phyloP scores from a whole-genome alignment of 1,140 invertebrate species.

The Ostrea edulis region DNA sequence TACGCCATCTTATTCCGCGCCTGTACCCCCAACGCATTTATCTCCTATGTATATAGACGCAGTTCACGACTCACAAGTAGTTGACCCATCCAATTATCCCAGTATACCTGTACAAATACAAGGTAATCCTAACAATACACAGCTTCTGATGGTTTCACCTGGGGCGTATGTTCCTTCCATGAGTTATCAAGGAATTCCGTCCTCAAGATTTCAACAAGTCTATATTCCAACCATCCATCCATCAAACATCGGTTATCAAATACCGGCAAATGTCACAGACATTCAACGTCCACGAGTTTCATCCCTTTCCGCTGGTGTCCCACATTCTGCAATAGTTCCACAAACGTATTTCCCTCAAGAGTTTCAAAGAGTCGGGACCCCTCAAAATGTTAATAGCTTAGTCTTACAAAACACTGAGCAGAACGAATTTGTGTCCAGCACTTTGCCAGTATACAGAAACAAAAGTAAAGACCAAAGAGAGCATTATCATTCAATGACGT shows the following conservation, averaged over 20 bases:
- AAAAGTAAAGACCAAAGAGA: slow-evolving; percentile 22
- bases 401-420: not conserved
- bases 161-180: not conserved
- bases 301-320: not conserved
- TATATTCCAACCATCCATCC: not conserved
- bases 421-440: slow-evolving; percentile 7
- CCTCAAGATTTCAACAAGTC: not conserved
- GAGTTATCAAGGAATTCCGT: not conserved
- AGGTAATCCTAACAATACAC: not conserved
- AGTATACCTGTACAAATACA: not conserved
- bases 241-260: not conserved
- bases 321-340: not conserved
- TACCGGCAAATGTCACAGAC: not conserved
- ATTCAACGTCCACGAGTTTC: not conserved
- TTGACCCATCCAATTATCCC: not conserved
- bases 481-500: slow-evolving; percentile 20
- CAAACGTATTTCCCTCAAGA: not conserved
- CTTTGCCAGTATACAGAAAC: slow-evolving; percentile 5
- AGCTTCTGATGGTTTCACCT: slow-evolving; percentile 15
- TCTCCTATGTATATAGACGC: slow-evolving; percentile 36
- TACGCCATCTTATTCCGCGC: not conserved
- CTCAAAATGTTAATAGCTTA: not conserved
- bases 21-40: not conserved
- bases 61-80: not conserved
- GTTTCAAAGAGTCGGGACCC: not conserved